Evolutionary conservation across 2,113 vertebrate genomes (phyloP), one percentile per base, ranked within the genome.

Genomic region (Toxostoma redivivum): DNA sequence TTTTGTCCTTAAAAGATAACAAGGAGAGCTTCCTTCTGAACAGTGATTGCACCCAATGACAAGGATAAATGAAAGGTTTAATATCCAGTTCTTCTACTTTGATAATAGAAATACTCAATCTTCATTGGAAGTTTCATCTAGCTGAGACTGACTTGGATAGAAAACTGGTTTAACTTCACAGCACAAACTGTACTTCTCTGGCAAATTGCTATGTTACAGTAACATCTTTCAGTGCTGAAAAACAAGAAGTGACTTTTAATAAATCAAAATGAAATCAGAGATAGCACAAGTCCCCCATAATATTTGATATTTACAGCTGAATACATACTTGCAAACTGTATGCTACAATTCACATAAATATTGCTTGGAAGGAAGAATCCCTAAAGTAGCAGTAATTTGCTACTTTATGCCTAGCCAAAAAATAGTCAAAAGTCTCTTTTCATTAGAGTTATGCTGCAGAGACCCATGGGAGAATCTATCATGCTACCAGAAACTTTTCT

Each of bases 61-160:
- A 97, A 92, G 79, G 91, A 96, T 90, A 97, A 97, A 97, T 94
- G 84, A 94, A 91, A 93, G 87, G 81, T 92, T 96, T 97, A 96
- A 97, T 92, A 95, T 78, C 91, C 86, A 94, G 88, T 95, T 97
- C 64, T 96, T 96, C 86, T 93, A 42, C 82, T 65, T 72, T 97
- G 73, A 94, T 82, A 93, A 95, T 72, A 96, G 93, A 96, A 96
- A 94, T 74, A 91, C 57, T 97, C 91, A 90, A 88, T 95, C 92
- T 96, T 97, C 96, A 93, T 86, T 86, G 92, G 82, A 94, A 93
- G 78, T 90, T 94, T 94, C 93, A 90, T 84, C 77, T 93, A 92
- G 65, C 85, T 48, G 95, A 96, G 54, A 86, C 64, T 94, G 86
- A 84, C 65, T 94, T 95, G 45, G 86, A 91, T 27, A 85, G 79